Evolutionary conservation across 2,888 invertebrate genomes (phyloP).

Genomic region (Aromia moschata): DNA sequence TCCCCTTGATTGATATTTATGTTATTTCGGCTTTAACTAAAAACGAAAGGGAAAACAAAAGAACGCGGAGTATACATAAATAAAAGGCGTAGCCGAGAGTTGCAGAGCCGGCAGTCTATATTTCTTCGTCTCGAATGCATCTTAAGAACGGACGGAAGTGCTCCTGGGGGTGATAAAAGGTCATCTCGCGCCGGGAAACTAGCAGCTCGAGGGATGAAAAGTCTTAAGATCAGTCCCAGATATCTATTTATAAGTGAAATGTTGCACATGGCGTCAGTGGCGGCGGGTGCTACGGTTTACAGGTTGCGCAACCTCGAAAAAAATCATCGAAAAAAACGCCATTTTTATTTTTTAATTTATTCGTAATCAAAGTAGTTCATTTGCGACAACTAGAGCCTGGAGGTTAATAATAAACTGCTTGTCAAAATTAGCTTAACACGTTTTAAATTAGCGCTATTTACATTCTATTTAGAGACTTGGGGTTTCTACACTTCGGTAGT

Average conservation of each 20-base stretch:
- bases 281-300: too few relatives aligned
- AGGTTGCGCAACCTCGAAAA: too few relatives aligned
- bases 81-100: constrained; percentile 39
- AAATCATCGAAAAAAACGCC: too few relatives aligned
- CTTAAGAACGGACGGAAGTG: constrained; percentile 45
- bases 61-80: constrained; percentile 32
- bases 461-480: too few relatives aligned
- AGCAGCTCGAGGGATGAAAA: constrained; percentile 40
- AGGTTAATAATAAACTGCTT: too few relatives aligned
- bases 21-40: constrained; percentile 38
- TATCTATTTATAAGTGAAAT: constrained; percentile 46
- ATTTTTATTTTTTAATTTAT: too few relatives aligned
- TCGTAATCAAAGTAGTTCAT: too few relatives aligned
- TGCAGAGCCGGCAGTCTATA: constrained; percentile 44
- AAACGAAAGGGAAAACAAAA: constrained; percentile 38
- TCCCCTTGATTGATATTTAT: constrained; percentile 48
- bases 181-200: constrained; percentile 49
- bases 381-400: too few relatives aligned
- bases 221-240: constrained; percentile 39
- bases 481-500: too few relatives aligned
- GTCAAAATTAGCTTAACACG: too few relatives aligned
- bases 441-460: too few relatives aligned
- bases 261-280: constrained; percentile 44
- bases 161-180: constrained; percentile 46
- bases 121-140: constrained; percentile 48